These are phyloP conservation scores for Nebria ingens DNA, from an alignment of 1,140 invertebrate species.

Conservation along the genomic window DNA sequence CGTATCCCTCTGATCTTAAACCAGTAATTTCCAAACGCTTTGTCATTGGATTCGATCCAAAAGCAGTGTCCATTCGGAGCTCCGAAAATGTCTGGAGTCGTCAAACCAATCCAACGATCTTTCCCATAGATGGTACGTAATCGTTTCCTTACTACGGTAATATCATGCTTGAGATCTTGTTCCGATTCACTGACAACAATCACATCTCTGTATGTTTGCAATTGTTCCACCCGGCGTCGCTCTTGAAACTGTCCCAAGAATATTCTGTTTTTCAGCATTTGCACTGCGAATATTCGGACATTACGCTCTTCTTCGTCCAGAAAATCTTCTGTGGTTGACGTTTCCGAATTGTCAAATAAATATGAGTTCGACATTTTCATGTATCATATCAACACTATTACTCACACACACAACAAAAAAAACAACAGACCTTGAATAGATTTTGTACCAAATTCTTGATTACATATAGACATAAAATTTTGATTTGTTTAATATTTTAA, in stretches of 20 bases:
- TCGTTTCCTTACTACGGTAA: slow-evolving; percentile 18
- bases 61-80: slow-evolving; percentile 21
- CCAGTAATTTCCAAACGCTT: slow-evolving; percentile 24
- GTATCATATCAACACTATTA: too few species aligned
- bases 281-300: slow-evolving; percentile 16
- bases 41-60: slow-evolving; percentile 21
- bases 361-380: too few species aligned
- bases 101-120: slow-evolving; percentile 23
- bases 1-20: slow-evolving; percentile 23
- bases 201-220: slow-evolving; percentile 23
- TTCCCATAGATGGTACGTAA: slow-evolving; percentile 12
- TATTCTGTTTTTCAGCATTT: slow-evolving; percentile 22
- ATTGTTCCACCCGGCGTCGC: slow-evolving; percentile 22
- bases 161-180: slow-evolving; percentile 21
- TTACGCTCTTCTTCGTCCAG: not conserved
- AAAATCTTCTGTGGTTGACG: not conserved
- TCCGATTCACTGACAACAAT: slow-evolving; percentile 20
- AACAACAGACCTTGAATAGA: too few species aligned
- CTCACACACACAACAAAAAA: too few species aligned
- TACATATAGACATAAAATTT: too few species aligned
- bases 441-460: too few species aligned
- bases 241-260: slow-evolving; percentile 25
- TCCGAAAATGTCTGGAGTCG: slow-evolving; percentile 20
- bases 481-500: too few species aligned
- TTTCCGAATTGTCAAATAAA: slow-evolving; percentile 2